These are phyloP conservation scores for Nothoprocta pentlandii DNA, from an alignment of 2,113 vertebrate species.

Conservation along the genomic window DNA sequence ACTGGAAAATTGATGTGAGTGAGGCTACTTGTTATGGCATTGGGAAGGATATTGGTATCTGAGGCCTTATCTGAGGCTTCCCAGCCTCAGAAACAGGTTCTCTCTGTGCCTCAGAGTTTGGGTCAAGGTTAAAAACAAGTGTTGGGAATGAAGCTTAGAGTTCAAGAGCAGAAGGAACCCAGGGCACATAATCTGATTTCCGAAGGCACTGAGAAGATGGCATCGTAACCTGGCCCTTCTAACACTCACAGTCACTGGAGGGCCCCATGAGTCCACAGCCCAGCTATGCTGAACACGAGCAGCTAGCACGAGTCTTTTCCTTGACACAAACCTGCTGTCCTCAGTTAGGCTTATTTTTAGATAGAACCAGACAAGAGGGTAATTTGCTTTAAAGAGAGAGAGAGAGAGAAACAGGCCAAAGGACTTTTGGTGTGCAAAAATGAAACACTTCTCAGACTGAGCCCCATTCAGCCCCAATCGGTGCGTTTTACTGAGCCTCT, in stretches of 20 bases:
- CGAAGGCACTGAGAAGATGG: not conserved
- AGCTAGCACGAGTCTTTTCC: not conserved
- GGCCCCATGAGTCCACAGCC: not conserved
- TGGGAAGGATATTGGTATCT: accelerated
- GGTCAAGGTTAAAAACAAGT: not conserved
- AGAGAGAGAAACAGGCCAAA: not conserved
- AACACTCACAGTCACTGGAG: accelerated
- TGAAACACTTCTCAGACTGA: not conserved
- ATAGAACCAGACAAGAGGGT: not conserved
- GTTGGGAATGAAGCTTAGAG: not conserved
- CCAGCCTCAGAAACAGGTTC: not conserved
- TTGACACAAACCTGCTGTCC: accelerated
- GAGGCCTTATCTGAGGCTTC: accelerated
- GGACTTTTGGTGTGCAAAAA: not conserved
- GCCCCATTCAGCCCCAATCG: too few species aligned
- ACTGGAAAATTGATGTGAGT: not conserved
- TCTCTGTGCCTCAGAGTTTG: accelerated
- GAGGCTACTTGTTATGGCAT: accelerated
- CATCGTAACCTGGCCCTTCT: not conserved
- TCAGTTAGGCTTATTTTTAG: not conserved
- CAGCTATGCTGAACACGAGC: not conserved
- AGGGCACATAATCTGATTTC: accelerated
- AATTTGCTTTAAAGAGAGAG: accelerated
- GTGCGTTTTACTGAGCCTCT: not conserved
- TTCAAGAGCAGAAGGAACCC: not conserved